Conservation (phyloP, 2,797 vertebrate genomes). For the Botia almorhae region DNA sequence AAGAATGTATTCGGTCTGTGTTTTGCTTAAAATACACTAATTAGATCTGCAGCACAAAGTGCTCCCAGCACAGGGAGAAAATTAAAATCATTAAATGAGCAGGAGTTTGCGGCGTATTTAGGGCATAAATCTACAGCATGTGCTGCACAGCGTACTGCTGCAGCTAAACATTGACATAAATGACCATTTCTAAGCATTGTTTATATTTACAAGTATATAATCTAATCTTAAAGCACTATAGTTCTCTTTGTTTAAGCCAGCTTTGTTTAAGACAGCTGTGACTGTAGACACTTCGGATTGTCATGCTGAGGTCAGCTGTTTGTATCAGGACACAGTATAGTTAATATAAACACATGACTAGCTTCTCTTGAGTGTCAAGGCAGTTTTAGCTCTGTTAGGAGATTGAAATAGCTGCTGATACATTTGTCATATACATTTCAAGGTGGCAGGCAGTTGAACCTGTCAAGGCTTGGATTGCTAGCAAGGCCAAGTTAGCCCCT, state of each 20-base stretch:
- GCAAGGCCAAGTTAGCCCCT: too few species aligned
- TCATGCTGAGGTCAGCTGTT: slow-evolving; percentile 39
- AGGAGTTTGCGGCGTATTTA: slow-evolving; percentile 43
- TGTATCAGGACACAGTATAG: too few species aligned
- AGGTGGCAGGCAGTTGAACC: not conserved
- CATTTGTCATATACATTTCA: slow-evolving; percentile 1
- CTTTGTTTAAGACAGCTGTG: too few species aligned
- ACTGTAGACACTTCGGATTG: slow-evolving; percentile 2
- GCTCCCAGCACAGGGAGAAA: slow-evolving; percentile 61
- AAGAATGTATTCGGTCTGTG: slow-evolving; percentile 38
- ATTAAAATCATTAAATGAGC: slow-evolving; percentile 60
- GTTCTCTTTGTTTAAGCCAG: slow-evolving; percentile 36
- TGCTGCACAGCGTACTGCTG: slow-evolving; percentile 19
- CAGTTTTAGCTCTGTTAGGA: slow-evolving; percentile 31
- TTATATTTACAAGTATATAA: slow-evolving; percentile 34
- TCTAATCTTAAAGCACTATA: slow-evolving; percentile 8
- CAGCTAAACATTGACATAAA: slow-evolving; percentile 41
- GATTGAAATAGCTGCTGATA: slow-evolving; percentile 8
- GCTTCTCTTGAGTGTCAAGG: slow-evolving; percentile 16
- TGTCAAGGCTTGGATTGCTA: too few species aligned
- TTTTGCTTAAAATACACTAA: slow-evolving; percentile 58
- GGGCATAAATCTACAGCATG: slow-evolving; percentile 4
- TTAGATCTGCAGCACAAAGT: slow-evolving; percentile 62
- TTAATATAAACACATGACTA: slow-evolving; percentile 41
- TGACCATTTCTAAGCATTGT: slow-evolving; percentile 16